Base-by-base conservation (phyloP, 2,888 invertebrate genomes). In the Mesorhabditis sp. region DNA sequence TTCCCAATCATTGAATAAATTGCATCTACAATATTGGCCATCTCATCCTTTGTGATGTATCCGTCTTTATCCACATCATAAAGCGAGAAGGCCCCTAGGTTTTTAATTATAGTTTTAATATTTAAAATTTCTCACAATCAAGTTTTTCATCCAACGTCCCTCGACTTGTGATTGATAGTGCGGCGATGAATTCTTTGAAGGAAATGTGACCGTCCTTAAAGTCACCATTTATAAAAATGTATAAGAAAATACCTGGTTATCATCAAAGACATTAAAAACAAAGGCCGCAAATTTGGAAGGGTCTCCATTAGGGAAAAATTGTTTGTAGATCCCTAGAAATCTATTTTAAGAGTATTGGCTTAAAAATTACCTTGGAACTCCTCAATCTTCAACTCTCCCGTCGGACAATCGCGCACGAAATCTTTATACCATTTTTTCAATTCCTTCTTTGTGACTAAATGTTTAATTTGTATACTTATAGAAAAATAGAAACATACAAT, bases 261-360 rank as follows among this genome's bases (percentile, higher is more conserved):
- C 94, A 87, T 96, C 96, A 88, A 97, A 97, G 68, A 97, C 97
- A 86, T 95, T 92, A 90, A 97, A 97, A 74, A 97, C 96, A 86
- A 96, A 90, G 69, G 94, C 92, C 66, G 97, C 96, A 87, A 97
- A 98, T 89, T 96, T 97, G 86, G 95, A 94, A 58, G 97, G 95
- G 89, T 97, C 95, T 80, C 97, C 97, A 90, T 96, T 94, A 69
- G 97, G 97, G 88, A 98, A 97, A 89, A 98, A 97, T 89, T 97
- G 95, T 89, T 94, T 94, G 90, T 97, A 98, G 45, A 77, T 76
- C 42, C 66, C 67, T 61, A 67, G 66, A 66, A 69, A 41, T n/a
- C n/a, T 50, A 5, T 41, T 43, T 10, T 65, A 88, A 96, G 96
- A 13, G 58, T 50, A 50, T 50, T 50, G 58, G n/a, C n/a, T 50